Conservation (phyloP, 1,140 invertebrate genomes). For the Meloidogyne hapla region DNA sequence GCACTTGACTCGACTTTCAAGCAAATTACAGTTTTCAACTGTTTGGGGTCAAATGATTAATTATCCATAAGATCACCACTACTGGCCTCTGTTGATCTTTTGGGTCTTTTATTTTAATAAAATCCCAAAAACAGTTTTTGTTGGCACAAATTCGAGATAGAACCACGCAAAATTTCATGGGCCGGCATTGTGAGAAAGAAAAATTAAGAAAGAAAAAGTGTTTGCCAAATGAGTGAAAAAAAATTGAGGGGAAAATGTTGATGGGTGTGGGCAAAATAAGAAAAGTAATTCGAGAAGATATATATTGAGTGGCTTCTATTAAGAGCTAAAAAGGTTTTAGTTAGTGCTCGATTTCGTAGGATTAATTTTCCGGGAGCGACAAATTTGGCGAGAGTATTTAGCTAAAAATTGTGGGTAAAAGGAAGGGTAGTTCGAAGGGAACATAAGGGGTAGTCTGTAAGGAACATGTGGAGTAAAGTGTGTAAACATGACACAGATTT, state of each 20-base stretch:
- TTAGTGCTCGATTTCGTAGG: neutral
- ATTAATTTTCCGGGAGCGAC: constrained; percentile 19
- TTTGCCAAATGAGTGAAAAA: neutral
- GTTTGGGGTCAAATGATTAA: neutral
- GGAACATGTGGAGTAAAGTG: neutral
- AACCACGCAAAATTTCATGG: no score
- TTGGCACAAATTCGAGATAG: no score
- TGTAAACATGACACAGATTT: neutral
- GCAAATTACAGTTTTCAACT: neutral
- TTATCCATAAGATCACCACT: neutral
- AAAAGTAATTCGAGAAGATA: constrained; percentile 13
- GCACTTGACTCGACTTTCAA: constrained; percentile 1
- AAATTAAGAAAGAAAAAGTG: neutral
- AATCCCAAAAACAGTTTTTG: neutral
- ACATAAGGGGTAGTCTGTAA: neutral
- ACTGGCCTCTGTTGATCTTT: neutral
- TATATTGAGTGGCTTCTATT: constrained; percentile 5
- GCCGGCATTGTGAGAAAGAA: neutral
- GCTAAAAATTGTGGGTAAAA: no score
- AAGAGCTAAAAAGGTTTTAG: constrained; percentile 3
- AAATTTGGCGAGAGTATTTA: constrained; percentile 13
- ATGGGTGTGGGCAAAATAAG: neutral
- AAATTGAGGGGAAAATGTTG: no score
- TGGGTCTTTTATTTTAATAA: neutral
- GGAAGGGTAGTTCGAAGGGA: neutral